Base-by-base conservation (phyloP, 2,797 vertebrate species). In the Hydrocynus forskahlii region DNA sequence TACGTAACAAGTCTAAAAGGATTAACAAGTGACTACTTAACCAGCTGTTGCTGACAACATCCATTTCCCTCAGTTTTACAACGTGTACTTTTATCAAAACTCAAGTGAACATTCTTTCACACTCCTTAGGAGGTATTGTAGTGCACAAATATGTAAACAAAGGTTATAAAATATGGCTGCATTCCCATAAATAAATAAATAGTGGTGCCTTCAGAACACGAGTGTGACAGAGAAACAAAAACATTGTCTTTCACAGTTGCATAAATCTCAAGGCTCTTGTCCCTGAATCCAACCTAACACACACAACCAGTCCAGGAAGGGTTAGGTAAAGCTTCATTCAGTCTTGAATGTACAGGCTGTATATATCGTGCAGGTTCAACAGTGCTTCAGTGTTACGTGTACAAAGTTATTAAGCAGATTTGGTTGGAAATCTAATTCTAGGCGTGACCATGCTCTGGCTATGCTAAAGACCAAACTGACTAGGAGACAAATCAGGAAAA, bases 231-330 rank as follows among this genome's bases (percentile, higher is more conserved):
- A 75, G 75, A 17, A 84, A 83, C 13, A 59, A 62, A 84, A 84
- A 78, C 75, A 83, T 85, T 75, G 52, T 92, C 70, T 75, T 91
- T 92, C 83, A 89, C 86, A 89, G 72, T 93, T 95, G 92, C 93
- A 94, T 94, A 94, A 94, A 91, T 83, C 88, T 87, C 86, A 88
- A 86, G 87, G 89, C 89, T 90, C 86, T 84, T 87, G 90, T 94
- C 92, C 93, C 92, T 94, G 94, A 94, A 94, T 90, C 83, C 84
- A 86, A 86, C 80, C 76, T 87, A 69, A 69, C 29, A 57, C 54
- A 67, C 25, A 12, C 13, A 23, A 55, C 38, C 81, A 66, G 54
- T 77, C 25, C 10, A 48, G 29, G 64, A 83, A 54, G 8, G 79
- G 82, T 83, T 80, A 66, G 83, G 86, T 88, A 77, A 84, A 74